Evolutionary conservation across 2,888 invertebrate genomes (phyloP).

Genomic region (Sinotaia quadrata): DNA sequence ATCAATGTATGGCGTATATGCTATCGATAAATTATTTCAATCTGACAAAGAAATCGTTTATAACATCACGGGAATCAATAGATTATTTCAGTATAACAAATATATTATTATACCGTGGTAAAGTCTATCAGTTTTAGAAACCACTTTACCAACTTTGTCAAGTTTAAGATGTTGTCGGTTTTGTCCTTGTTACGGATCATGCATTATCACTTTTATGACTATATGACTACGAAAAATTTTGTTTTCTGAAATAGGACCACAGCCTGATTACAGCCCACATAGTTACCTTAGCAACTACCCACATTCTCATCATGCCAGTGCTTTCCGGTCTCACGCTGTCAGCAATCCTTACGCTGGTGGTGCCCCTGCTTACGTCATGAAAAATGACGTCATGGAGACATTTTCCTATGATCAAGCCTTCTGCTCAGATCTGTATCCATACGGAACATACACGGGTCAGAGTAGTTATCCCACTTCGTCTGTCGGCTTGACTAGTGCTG

Average conservation of each 20-base stretch:
- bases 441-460: conserved; percentile 24
- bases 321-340: conserved; percentile 44
- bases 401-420: conserved; percentile 23
- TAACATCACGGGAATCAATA: too few relatives aligned
- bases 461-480: conserved; percentile 11
- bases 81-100: too few relatives aligned
- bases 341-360: conserved; percentile 14
- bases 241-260: conserved; percentile 32
- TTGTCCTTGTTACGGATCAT: too few relatives aligned
- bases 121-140: too few relatives aligned
- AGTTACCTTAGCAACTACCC: conserved; percentile 34
- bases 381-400: conserved; percentile 52
- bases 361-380: conserved; percentile 52
- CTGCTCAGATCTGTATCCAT: conserved; percentile 22
- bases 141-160: too few relatives aligned
- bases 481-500: conserved; percentile 17
- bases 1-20: too few relatives aligned
- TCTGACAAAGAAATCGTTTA: too few relatives aligned
- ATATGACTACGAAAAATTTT: neutral
- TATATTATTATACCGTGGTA: too few relatives aligned
- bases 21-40: too few relatives aligned
- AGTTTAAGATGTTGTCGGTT: too few relatives aligned
- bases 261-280: conserved; percentile 39
- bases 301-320: conserved; percentile 43
- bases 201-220: too few relatives aligned